These are phyloP conservation scores for Erythrocebus patas DNA, from an alignment of 2,113 vertebrate genomes.

Conservation along the genomic window DNA sequence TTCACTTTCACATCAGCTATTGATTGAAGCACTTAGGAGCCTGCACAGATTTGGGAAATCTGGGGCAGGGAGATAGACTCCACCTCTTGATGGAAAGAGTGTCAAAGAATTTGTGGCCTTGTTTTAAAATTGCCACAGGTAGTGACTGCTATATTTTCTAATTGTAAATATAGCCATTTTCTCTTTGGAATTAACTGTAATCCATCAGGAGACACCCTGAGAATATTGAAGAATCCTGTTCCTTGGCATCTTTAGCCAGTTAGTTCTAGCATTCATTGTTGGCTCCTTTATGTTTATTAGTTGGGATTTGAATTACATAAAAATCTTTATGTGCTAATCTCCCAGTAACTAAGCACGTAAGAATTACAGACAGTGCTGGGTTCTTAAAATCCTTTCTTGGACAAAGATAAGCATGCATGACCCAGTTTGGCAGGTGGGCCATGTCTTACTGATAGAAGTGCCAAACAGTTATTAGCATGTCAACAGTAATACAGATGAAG, in stretches of 20 bases:
- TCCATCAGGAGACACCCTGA: background rate
- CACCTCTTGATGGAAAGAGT: background rate
- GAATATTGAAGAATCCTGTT: background rate
- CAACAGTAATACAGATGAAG: background rate
- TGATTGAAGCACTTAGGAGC: background rate
- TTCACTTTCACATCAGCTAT: accelerated
- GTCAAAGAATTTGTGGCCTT: background rate
- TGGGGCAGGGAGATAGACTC: no score
- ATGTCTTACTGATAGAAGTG: background rate
- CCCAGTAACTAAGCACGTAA: background rate
- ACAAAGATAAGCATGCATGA: background rate
- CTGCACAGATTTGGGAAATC: background rate
- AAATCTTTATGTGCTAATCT: background rate
- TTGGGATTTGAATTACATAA: background rate
- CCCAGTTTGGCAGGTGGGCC: background rate
- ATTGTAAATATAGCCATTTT: background rate
- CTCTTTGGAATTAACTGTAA: background rate
- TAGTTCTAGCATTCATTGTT: background rate
- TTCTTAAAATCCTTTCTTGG: background rate
- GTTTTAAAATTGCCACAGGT: background rate
- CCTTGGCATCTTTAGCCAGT: background rate
- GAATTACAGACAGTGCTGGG: background rate
- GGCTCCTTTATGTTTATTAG: background rate
- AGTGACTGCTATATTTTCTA: background rate
- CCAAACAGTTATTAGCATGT: background rate